These are phyloP conservation scores for Falcunculus frontatus DNA, from an alignment of 2,113 vertebrate species.

Conservation along the genomic window DNA sequence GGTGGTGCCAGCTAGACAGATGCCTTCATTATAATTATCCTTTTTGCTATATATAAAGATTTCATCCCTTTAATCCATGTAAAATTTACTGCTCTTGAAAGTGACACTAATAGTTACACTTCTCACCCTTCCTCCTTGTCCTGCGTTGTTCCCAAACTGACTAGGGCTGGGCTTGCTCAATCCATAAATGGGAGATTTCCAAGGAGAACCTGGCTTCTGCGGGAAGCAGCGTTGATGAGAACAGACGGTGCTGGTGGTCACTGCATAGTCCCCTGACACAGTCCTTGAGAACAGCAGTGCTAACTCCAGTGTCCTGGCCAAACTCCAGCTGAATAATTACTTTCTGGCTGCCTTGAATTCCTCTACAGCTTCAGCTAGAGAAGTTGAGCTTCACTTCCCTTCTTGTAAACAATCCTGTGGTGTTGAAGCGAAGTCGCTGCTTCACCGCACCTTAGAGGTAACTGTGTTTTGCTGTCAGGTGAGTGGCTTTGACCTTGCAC, in stretches of 20 bases:
- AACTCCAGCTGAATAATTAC: constrained; percentile 48
- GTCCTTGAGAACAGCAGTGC: neutral
- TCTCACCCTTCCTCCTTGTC: neutral
- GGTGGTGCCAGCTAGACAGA: constrained; percentile 85
- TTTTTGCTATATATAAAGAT: constrained; percentile 66
- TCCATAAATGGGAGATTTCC: neutral
- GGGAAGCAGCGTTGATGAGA: neutral
- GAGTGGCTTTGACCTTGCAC: neutral
- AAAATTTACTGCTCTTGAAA: constrained; percentile 55
- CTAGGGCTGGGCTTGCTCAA: neutral
- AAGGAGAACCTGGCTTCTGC: neutral
- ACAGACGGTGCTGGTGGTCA: neutral
- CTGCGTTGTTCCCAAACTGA: neutral
- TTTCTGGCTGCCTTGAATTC: constrained; percentile 24
- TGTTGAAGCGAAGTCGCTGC: neutral
- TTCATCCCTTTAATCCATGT: constrained; percentile 56
- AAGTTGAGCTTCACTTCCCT: constrained; percentile 9
- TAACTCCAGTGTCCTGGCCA: neutral
- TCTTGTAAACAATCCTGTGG: neutral
- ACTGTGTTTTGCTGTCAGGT: fast-evolving
- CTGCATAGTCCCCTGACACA: neutral
- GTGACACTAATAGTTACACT: constrained; percentile 19
- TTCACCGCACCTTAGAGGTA: neutral
- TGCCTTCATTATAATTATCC: constrained; percentile 71
- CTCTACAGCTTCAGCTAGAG: constrained; percentile 35